These are phyloP conservation scores for Cnemophilus loriae DNA, from an alignment of 2,113 vertebrate species.

Conservation along the genomic window DNA sequence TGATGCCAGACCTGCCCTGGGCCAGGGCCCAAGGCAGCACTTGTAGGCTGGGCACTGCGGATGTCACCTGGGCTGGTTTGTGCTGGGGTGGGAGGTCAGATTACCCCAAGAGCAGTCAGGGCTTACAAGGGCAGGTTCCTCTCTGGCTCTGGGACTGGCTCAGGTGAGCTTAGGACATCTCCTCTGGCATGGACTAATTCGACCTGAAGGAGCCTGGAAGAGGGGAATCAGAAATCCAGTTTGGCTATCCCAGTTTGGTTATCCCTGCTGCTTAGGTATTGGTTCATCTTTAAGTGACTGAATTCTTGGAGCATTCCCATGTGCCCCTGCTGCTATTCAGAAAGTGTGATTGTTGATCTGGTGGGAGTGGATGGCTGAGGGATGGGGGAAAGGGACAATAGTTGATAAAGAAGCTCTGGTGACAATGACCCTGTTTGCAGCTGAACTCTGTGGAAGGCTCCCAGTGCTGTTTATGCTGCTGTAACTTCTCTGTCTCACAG, in stretches of 20 bases:
- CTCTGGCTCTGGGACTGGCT: background rate
- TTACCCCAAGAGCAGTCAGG: background rate
- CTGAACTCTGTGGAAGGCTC: background rate
- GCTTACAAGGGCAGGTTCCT: background rate
- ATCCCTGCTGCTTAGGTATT: background rate
- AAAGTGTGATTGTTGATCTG: background rate
- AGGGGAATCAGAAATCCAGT: background rate
- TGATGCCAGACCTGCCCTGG: background rate
- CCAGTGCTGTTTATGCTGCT: background rate
- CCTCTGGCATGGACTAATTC: background rate
- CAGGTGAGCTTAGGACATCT: background rate
- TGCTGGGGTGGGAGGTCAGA: background rate
- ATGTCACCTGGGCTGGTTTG: background rate
- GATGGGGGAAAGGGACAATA: background rate
- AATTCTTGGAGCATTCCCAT: background rate
- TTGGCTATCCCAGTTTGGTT: background rate
- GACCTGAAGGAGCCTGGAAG: background rate
- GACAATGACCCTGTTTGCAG: background rate
- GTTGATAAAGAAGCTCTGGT: background rate
- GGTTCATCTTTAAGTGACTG: background rate
- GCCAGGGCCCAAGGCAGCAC: background rate
- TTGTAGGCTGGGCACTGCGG: background rate
- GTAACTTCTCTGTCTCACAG: background rate
- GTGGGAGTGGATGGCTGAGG: background rate
- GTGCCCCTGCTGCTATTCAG: background rate